Percentiles rank a stretch among this genome's conserved stretches.
phyloP scores from a whole-genome alignment of 2,888 invertebrate species.

The Drosophila emarginata region DNA sequence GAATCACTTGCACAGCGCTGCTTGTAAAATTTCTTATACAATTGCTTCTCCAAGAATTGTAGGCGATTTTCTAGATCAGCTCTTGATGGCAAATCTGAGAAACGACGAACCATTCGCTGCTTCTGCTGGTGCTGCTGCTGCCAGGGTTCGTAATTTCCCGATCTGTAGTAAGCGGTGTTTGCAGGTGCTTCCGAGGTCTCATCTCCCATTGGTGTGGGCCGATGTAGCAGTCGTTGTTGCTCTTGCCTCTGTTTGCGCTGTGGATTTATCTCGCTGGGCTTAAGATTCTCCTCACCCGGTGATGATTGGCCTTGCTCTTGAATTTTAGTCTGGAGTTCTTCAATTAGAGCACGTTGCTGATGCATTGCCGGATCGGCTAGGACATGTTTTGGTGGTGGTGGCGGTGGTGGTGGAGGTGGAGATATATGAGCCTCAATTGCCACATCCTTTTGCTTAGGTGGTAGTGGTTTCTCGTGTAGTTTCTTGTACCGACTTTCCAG shows the following conservation, averaged over 20 bases:
- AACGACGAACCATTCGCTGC: slow-evolving; percentile 80
- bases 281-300: slow-evolving; percentile 66
- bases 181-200: slow-evolving; percentile 81
- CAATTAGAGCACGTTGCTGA: slow-evolving; percentile 71
- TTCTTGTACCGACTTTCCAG: slow-evolving; percentile 68
- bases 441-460: slow-evolving; percentile 50
- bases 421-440: slow-evolving; percentile 67
- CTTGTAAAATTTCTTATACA: slow-evolving; percentile 79
- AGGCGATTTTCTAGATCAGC: slow-evolving; percentile 81
- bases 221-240: slow-evolving; percentile 47
- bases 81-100: slow-evolving; percentile 80
- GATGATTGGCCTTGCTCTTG: slow-evolving; percentile 37
- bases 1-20: slow-evolving; percentile 82
- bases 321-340: slow-evolving; percentile 76
- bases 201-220: slow-evolving; percentile 70
- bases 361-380: slow-evolving; percentile 37
- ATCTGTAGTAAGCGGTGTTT: slow-evolving; percentile 78
- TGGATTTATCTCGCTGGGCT: slow-evolving; percentile 76
- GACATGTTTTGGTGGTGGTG: slow-evolving; percentile 41
- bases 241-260: slow-evolving; percentile 46
- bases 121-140: slow-evolving; percentile 42
- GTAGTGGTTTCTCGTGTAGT: slow-evolving; percentile 49
- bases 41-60: slow-evolving; percentile 78
- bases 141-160: slow-evolving; percentile 77
- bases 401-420: slow-evolving; percentile 38